Conservation (phyloP, 2,797 vertebrate species). For the Allenopithecus nigroviridis region DNA sequence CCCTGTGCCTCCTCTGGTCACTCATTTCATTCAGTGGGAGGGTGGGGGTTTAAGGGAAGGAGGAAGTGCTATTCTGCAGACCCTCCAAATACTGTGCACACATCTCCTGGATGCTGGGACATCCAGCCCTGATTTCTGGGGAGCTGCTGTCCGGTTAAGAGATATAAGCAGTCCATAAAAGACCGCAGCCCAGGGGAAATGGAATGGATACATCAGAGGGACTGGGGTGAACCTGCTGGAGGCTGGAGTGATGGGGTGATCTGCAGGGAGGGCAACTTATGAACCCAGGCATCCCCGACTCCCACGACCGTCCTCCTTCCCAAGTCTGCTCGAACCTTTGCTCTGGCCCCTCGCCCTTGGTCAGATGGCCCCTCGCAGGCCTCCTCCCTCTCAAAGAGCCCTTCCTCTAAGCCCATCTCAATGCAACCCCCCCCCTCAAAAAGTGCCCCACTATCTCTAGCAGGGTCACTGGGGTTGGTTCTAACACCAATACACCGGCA, state of each 20-base stretch:
- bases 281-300: background rate
- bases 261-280: background rate
- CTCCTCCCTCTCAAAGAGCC: background rate
- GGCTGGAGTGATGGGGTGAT: too few relatives aligned
- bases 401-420: background rate
- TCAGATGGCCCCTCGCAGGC: background rate
- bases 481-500: background rate
- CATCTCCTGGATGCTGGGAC: background rate
- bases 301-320: background rate
- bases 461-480: rapidly evolving
- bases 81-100: rapidly evolving
- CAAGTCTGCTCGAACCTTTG: rapidly evolving
- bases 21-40: background rate
- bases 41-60: rapidly evolving
- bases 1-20: too few relatives aligned
- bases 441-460: background rate
- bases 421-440: rapidly evolving
- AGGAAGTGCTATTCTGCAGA: background rate
- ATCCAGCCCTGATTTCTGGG: background rate
- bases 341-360: too few relatives aligned
- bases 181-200: too few relatives aligned
- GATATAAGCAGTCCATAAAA: rapidly evolving
- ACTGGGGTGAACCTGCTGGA: rapidly evolving
- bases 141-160: background rate
- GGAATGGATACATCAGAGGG: rapidly evolving